Evolutionary conservation across 2,113 vertebrate species (phyloP), one percentile per base, ranked within the genome.

Genomic region (Microcebus tavaratra): DNA sequence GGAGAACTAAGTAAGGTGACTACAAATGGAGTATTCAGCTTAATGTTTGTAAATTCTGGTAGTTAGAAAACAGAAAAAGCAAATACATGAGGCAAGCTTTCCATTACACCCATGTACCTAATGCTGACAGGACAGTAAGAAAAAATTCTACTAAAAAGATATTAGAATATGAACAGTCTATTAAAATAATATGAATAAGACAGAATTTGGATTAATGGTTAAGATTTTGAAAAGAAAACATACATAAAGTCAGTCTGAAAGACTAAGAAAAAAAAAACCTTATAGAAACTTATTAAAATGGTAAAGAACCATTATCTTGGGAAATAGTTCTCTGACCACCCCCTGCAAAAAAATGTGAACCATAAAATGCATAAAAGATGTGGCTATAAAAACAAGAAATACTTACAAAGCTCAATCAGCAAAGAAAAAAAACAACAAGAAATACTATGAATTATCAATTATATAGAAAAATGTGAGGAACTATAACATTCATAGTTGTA

Each of bases 221-320:
- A 95, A 63, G 15, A 50, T 78, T 53, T 89, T 88, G 67, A 68
- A 86, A 91, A 95, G 59, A 95, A 96, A 96, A 96, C 0, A 34
- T 17, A 95, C 0, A 75, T 11, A 90, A 59, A 89, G 93, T 84
- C 39, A 89, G 21, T 68, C 42, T 42, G n/a, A 94, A 90, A 55
- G n/a, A 57, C 68, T 94, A 75, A 57, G 27, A 76, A 95, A 87
- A 95, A n/a, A 85, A 95, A 80, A 20, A 39, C 8, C 42, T 91
- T 85, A 42, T 29, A 88, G 59, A 88, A 90, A 85, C 82, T 91
- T 91, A 76, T 34, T 87, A 95, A 87, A 70, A 88, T 12, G 45
- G 17, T 84, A 10, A 70, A 91, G 20, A 92, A 87, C 17, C 5
- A 53, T 63, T 8, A 88, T 42, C 34, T 17, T 68, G 17, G 36